Percentiles rank a stretch among this genome's conserved stretches.
phyloP scores from a whole-genome alignment of 2,888 invertebrate species.

The Synanthedon vespiformis region DNA sequence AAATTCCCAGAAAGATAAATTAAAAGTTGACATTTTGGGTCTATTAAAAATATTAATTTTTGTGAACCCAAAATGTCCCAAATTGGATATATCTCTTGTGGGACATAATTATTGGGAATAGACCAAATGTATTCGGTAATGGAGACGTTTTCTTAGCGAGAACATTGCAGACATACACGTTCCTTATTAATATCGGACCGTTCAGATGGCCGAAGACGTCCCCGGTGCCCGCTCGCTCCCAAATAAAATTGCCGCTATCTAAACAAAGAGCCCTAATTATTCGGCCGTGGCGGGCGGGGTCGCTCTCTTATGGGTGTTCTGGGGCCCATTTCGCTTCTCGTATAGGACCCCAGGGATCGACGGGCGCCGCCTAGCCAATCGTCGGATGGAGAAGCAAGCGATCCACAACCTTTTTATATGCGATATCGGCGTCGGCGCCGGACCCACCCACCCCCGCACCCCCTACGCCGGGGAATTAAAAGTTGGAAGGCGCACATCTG shows the following conservation, averaged over 20 bases:
- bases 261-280: conserved; percentile 76
- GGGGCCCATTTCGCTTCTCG: conserved; percentile 76
- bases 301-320: conserved; percentile 77
- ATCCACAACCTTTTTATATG: conserved; percentile 70
- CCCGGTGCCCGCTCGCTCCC: conserved; percentile 67
- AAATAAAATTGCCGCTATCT: conserved; percentile 73
- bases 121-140: background rate
- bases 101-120: too few relatives aligned
- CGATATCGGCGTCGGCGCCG: conserved; percentile 62
- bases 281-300: conserved; percentile 75
- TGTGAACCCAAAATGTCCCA: too few relatives aligned
- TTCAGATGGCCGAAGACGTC: conserved; percentile 66
- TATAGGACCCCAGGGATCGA: conserved; percentile 73
- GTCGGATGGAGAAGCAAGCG: conserved; percentile 66
- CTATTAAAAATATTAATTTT: too few relatives aligned
- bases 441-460: conserved; percentile 30
- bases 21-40: too few relatives aligned
- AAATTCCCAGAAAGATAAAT: too few relatives aligned
- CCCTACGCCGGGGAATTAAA: conserved; percentile 54
- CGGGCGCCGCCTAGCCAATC: conserved; percentile 76
- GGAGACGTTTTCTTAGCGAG: background rate
- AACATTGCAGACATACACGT: conserved; percentile 45
- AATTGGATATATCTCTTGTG: too few relatives aligned
- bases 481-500: conserved; percentile 61
- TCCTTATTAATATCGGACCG: conserved; percentile 68